Evolutionary conservation across 2,113 vertebrate genomes (phyloP).

Genomic region (Megaceryle torquata): DNA sequence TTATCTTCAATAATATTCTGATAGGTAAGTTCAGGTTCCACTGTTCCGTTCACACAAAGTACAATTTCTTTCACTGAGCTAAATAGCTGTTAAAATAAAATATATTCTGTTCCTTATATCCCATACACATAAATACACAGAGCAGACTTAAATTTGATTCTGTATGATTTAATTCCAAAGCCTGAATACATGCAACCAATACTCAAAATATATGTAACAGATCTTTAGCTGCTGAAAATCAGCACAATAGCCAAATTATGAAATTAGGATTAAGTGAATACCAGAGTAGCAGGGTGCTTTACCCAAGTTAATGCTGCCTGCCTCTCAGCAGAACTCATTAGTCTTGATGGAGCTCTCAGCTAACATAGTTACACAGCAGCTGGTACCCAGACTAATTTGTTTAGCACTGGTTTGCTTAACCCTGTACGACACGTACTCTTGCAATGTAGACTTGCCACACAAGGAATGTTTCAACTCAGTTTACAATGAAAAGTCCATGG

Average conservation of each 20-base stretch:
- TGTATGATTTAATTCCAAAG: neutral
- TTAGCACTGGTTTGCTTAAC: neutral
- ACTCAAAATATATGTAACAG: neutral
- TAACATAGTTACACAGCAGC: constrained; percentile 10
- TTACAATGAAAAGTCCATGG: neutral
- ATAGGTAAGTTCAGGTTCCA: neutral
- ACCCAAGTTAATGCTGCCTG: neutral
- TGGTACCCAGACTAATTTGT: neutral
- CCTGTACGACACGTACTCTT: neutral
- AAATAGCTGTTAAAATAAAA: neutral
- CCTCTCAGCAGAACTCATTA: constrained; percentile 22
- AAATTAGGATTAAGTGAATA: neutral
- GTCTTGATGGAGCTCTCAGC: neutral
- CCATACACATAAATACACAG: neutral
- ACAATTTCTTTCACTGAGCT: neutral
- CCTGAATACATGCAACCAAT: neutral
- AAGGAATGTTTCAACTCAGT: neutral
- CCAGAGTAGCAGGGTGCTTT: neutral
- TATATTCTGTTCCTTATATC: neutral
- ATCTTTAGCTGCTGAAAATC: neutral
- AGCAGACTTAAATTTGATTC: neutral
- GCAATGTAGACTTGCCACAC: neutral
- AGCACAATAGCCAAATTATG: neutral
- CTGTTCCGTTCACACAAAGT: neutral
- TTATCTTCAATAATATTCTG: neutral